These are phyloP conservation scores for Sinocyclocheilus anophthalmus DNA, from an alignment of 2,113 vertebrate genomes.

Conservation along the genomic window DNA sequence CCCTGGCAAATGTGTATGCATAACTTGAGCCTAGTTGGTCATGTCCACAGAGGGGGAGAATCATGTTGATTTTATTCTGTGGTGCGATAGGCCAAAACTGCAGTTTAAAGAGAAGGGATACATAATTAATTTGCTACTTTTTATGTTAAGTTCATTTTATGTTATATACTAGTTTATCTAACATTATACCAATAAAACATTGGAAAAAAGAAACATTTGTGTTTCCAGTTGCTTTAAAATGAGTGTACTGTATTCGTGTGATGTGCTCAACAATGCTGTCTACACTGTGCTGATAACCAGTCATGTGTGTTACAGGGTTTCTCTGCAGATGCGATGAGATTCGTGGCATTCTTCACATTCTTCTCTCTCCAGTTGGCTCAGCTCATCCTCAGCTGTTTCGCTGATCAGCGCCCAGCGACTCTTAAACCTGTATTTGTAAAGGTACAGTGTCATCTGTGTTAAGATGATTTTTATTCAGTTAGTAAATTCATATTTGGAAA, in stretches of 20 bases:
- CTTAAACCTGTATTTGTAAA: constrained; percentile 57
- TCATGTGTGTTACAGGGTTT: constrained; percentile 71
- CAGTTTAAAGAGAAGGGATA: background rate
- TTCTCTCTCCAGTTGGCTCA: constrained; percentile 74
- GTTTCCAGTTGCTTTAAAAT: too few relatives aligned
- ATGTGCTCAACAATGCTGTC: background rate
- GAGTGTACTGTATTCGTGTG: background rate
- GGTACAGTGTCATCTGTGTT: constrained; percentile 65
- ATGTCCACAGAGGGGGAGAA: background rate
- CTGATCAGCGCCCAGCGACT: constrained; percentile 75
- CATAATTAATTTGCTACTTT: background rate
- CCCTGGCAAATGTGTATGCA: constrained; percentile 25
- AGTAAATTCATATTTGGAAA: background rate
- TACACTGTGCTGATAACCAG: background rate
- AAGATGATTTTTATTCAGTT: background rate
- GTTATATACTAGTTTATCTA: background rate
- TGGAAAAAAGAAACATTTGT: background rate
- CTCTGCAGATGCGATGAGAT: constrained; percentile 66
- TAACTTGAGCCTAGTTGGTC: background rate
- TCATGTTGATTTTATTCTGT: background rate
- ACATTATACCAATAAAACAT: background rate
- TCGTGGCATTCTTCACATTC: constrained; percentile 73
- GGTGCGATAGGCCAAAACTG: too few relatives aligned
- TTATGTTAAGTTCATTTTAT: too few relatives aligned
- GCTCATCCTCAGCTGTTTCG: constrained; percentile 81